These are phyloP conservation scores for Cotesia chilonis DNA, from an alignment of 1,140 invertebrate genomes.

Conservation along the genomic window DNA sequence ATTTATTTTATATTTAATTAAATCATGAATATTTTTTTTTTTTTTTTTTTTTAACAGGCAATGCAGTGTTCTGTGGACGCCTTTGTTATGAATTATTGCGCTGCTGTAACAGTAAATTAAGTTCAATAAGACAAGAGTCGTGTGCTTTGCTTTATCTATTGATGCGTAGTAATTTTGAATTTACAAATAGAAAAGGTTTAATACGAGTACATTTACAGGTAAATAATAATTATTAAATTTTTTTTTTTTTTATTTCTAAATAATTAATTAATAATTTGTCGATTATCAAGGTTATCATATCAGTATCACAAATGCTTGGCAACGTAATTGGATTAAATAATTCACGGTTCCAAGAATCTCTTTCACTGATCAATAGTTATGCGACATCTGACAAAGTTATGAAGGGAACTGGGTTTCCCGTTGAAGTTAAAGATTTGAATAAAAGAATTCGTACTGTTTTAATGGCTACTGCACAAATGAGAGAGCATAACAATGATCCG, in stretches of 20 bases:
- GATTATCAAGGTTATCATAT: slow-evolving; percentile 78
- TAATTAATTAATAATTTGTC: slow-evolving; percentile 12
- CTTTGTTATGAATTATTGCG: slow-evolving; percentile 84
- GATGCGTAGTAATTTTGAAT: slow-evolving; percentile 94
- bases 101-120: slow-evolving; percentile 83
- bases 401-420: slow-evolving; percentile 87
- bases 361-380: slow-evolving; percentile 92
- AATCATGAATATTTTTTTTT: slow-evolving; percentile 26
- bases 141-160: slow-evolving; percentile 89
- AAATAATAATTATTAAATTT: slow-evolving; percentile 33
- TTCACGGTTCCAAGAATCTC: slow-evolving; percentile 88
- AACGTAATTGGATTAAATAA: slow-evolving; percentile 88
- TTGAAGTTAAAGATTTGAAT: slow-evolving; percentile 91
- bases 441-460: slow-evolving; percentile 91
- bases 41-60: slow-evolving; percentile 67
- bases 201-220: slow-evolving; percentile 87
- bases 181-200: slow-evolving; percentile 81
- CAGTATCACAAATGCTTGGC: slow-evolving; percentile 89
- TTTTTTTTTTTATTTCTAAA: slow-evolving; percentile 37
- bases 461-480: slow-evolving; percentile 92
- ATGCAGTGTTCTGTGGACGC: slow-evolving; percentile 83
- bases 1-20: neutral
- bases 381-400: slow-evolving; percentile 92
- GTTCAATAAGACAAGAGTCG: slow-evolving; percentile 84
- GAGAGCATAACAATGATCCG: slow-evolving; percentile 87